These are phyloP conservation scores for Rhipidura dahli DNA, from an alignment of 2,113 vertebrate species.

Conservation along the genomic window DNA sequence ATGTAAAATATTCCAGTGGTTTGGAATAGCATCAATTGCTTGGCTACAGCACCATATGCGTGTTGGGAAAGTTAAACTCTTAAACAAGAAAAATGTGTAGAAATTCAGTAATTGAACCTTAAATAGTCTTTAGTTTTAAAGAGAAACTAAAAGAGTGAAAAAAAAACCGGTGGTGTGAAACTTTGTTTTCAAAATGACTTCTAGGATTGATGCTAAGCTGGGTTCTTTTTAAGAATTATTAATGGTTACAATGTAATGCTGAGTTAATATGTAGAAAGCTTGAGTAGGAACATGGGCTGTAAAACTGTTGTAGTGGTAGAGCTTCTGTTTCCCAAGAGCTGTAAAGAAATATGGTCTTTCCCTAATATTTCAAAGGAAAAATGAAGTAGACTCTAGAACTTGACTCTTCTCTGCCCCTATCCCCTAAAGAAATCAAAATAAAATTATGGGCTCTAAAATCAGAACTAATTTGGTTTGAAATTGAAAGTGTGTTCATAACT, in stretches of 20 bases:
- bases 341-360: neutral
- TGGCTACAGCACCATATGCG: neutral
- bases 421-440: constrained; percentile 26
- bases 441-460: constrained; percentile 42
- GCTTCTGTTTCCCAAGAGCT: neutral
- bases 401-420: neutral
- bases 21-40: neutral
- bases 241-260: neutral
- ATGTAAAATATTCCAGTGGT: neutral
- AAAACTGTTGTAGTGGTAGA: neutral
- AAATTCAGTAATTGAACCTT: neutral
- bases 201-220: neutral
- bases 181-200: neutral
- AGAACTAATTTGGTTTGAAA: constrained; percentile 52
- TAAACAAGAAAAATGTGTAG: neutral
- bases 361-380: neutral
- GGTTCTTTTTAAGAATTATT: neutral
- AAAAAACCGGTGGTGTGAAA: neutral
- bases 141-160: neutral
- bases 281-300: constrained; percentile 18
- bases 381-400: neutral
- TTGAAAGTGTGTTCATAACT: constrained; percentile 53
- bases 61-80: neutral
- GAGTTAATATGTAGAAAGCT: neutral
- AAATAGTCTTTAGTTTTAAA: neutral